Evolutionary conservation across 2,113 vertebrate genomes (phyloP), one percentile per base, ranked within the genome.

Genomic region (Psilopsiagon aurifrons): DNA sequence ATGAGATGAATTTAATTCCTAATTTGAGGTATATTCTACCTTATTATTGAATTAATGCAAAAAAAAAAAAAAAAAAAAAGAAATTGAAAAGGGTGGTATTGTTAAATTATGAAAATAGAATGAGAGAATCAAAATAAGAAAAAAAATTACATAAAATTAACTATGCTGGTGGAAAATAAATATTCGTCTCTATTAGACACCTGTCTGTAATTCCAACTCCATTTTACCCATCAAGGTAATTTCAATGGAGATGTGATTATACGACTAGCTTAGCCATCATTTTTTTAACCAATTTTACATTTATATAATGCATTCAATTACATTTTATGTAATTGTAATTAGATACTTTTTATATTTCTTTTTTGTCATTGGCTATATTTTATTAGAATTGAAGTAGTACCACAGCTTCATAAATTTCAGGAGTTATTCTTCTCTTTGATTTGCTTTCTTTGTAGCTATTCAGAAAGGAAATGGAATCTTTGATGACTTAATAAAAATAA

Each of bases 401-500:
- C n/a, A 70, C 12, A 64, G 55, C 71, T 95, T 94, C 76, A 91
- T 95, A 95, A 95, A 90, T 94, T 83, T 94, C 43, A 51, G 28
- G 54, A 92, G 70, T 43, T 67, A 29, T 74, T 86, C 71, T 70
- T 92, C 0, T 0, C 18, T 94, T 88, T 88, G 54, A 54, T 74
- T 83, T 75, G n/a, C 20, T 62, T 78, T 77, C 81, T 67, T 88
- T 74, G 59, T 63, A 83, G 69, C 43, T 83, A 51, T 95, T 92
- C 29, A 60, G 64, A 91, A 84, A 91, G 43, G 66, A 94, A 95
- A 94, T 86, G 91, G 69, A 84, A 67, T 84, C 39, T 91, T 81
- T 71, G 73, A 95, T 77, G 46, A 75, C 76, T 92, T 92, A 70
- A 95, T 83, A 95, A 95, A 94, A 81, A 88, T 64, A 93, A 91